Base-by-base conservation (phyloP, 2,888 invertebrate species). In the Cerceris ruficornis region DNA sequence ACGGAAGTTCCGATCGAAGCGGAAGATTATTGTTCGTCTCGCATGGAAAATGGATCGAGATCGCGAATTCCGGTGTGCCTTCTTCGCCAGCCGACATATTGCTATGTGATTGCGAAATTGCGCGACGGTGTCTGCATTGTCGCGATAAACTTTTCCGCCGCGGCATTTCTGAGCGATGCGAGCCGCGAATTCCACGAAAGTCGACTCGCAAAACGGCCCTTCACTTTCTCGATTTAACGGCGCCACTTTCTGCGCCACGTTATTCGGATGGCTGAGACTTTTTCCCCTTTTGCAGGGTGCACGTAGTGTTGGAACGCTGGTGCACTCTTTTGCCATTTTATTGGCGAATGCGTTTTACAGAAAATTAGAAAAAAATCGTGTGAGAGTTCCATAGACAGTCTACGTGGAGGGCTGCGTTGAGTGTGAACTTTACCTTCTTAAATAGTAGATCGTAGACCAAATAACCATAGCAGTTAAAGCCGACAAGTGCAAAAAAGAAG, bases 81-180 rank as follows among this genome's bases (percentile, higher is more conserved):
- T 14, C 14, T n/a, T 13, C 9, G 46, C 2, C 1, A 46, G 46
- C 5, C 14, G 13, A n/a, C 52, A 6, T 14, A 52, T 52, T 52
- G 52, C n/a, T n/a, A 52, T n/a, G 14, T 52, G 7, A 52, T 52
- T 52, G 52, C n/a, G 14, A 52, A 52, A 52, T 52, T n/a, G 52
- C 52, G 14, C 52, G 7, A 14, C 52, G 52, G 14, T n/a, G 14
- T 2, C 52, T 14, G 52, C 52, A 52, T 52, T 52, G 52, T 52
- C 52, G 52, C n/a, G 52, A n/a, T 7, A 52, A 52, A 52, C 52
- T 52, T 52, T 52, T 52, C 52, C 5, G 2, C 13, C 52, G 52
- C 14, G 7, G 52, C 13, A 52, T 13, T 46, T 46, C 46, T 11
- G 11, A 8, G 11, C 46, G 46, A 11, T 8, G 11, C 46, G 46